Conservation (phyloP, 1,140 invertebrate species). For the Rhopalosiphum padi region DNA sequence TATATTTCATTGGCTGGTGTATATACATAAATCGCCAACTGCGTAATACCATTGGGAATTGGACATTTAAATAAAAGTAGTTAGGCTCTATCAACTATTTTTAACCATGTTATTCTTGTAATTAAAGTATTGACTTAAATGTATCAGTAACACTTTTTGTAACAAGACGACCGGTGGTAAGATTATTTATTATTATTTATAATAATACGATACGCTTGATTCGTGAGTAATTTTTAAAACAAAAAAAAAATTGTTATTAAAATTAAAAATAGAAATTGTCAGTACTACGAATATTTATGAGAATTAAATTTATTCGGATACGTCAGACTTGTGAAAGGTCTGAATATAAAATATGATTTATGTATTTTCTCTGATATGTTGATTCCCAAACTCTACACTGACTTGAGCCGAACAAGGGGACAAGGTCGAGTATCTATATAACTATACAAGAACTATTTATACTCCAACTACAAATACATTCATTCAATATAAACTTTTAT, state of each 20-base stretch:
- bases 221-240: background rate
- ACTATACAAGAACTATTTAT: background rate
- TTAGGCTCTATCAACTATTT: conserved; percentile 12
- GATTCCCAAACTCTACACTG: background rate
- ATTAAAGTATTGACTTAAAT: background rate
- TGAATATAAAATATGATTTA: background rate
- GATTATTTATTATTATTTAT: background rate
- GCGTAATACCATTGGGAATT: background rate
- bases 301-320: background rate
- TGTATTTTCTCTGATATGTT: background rate
- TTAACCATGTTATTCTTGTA: background rate
- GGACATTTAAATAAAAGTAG: conserved; percentile 7
- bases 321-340: background rate
- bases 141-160: background rate
- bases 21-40: background rate
- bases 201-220: background rate
- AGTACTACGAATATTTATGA: background rate
- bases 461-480: background rate
- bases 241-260: background rate
- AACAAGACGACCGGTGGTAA: background rate
- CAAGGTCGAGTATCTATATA: background rate
- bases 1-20: background rate
- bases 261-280: background rate
- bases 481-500: background rate
- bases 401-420: background rate